These are phyloP conservation scores for Rhea pennata DNA, from an alignment of 2,113 vertebrate species.

Conservation along the genomic window DNA sequence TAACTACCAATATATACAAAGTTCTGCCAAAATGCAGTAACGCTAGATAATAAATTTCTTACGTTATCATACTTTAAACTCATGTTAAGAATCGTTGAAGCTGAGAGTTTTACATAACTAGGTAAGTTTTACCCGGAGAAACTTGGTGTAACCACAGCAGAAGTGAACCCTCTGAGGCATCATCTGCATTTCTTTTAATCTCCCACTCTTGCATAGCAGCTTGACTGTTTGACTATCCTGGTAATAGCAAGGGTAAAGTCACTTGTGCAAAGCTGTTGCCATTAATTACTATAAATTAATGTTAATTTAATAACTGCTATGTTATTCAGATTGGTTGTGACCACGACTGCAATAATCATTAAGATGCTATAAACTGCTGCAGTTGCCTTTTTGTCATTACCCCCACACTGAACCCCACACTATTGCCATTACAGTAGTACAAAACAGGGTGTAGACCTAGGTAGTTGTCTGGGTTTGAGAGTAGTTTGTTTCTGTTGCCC, in stretches of 20 bases:
- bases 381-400: neutral
- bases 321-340: neutral
- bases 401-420: fast-evolving
- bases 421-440: neutral
- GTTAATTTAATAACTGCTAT: neutral
- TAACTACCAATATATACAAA: neutral
- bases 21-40: neutral
- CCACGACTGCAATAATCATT: neutral
- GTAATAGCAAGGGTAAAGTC: neutral
- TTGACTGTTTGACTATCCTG: neutral
- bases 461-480: neutral
- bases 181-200: neutral
- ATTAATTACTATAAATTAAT: neutral
- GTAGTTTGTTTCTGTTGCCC: neutral
- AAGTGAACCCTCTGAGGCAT: neutral
- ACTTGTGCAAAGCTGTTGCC: neutral
- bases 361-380: neutral
- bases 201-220: neutral
- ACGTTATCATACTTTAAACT: neutral
- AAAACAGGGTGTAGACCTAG: neutral
- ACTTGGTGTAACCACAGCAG: neutral
- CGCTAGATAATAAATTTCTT: neutral
- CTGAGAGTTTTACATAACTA: neutral
- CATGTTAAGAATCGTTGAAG: neutral
- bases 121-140: neutral